Conservation (phyloP, 1,140 invertebrate species). For the Lucilia cuprina region DNA sequence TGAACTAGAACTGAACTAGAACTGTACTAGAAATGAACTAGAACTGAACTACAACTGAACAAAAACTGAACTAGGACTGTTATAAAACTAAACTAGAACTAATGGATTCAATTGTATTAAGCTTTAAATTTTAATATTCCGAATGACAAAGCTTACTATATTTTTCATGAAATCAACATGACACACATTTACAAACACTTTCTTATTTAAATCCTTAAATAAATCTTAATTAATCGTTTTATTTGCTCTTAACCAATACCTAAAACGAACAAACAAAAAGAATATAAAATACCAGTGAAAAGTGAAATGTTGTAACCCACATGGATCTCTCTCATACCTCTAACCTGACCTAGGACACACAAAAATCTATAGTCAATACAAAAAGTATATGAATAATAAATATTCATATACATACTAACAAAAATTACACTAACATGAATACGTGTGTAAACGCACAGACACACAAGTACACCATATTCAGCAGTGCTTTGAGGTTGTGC, state of each 20-base stretch:
- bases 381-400: constrained; percentile 25
- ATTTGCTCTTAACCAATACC: neutral
- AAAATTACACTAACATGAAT: neutral
- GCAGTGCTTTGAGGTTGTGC: too few species aligned
- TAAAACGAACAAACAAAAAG: neutral
- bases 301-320: neutral
- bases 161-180: too few species aligned
- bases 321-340: constrained; percentile 10
- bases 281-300: neutral
- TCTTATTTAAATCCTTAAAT: neutral
- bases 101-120: too few species aligned
- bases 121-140: too few species aligned
- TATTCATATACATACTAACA: neutral
- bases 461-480: neutral
- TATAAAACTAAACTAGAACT: too few species aligned
- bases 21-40: too few species aligned
- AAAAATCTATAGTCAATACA: constrained; percentile 22
- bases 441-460: neutral
- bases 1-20: too few species aligned
- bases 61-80: too few species aligned
- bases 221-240: constrained; percentile 3
- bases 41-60: too few species aligned
- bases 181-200: neutral
- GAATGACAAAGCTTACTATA: too few species aligned
- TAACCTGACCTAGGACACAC: constrained; percentile 30